Base-by-base conservation (phyloP, 2,113 vertebrate genomes). In the Nycticorax nycticorax region DNA sequence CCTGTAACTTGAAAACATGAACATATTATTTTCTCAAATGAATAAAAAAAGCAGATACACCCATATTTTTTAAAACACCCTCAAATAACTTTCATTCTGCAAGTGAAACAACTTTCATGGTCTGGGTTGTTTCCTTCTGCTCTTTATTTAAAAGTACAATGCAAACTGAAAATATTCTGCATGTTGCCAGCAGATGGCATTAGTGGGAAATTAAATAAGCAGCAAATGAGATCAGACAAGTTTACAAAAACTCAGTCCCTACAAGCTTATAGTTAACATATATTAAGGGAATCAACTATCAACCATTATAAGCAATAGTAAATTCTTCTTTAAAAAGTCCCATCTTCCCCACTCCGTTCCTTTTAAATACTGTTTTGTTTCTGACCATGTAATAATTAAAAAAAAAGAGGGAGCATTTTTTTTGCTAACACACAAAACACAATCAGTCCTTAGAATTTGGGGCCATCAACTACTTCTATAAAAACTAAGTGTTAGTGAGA, bases 101-200 rank as follows among this genome's bases (percentile, higher is more conserved):
- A 71, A 86, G 26, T 13, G 22, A 77, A 88, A 79, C 26, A 62
- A n/a, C 33, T 78, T 47, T 59, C n/a, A 32, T 3, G 4, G 20
- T 77, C 63, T 52, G 12, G 20, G 28, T 85, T 10, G 64, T 19
- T 71, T 66, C 24, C 47, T 53, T 56, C 35, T 3, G 12, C 10
- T 68, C 1, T 0, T 23, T 23, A 37, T 8, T 43, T 55, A 10
- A 24, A 91, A 73, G 6, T 19, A 56, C 16, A 82, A 43, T 12
- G 55, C 39, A 56, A 88, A 91, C 20, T 30, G 32, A 88, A 93
- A 92, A 15, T 87, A 95, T 75, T 92, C 43, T 15, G 26, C 67
- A 41, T 35, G 26, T 35, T 90, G 78, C 86, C 96, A 96, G 94
- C 59, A 98, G 96, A 78, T 97, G 97, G 96, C 97, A 97, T 35